phyloP scores from a whole-genome alignment of 2,797 vertebrate species.

The Harpagifer antarcticus region DNA sequence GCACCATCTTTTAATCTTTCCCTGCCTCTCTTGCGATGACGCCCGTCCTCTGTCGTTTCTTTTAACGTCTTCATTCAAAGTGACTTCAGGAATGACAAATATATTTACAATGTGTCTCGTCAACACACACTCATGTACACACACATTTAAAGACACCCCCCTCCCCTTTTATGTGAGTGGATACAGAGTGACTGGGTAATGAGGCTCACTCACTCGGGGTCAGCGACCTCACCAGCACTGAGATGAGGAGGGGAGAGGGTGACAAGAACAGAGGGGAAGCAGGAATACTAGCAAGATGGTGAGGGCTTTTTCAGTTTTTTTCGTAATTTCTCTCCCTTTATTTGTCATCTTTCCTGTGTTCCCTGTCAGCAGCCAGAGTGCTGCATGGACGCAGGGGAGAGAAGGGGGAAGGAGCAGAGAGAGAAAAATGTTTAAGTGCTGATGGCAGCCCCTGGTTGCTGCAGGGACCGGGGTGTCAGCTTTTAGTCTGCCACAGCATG shows the following conservation, averaged over 20 bases:
- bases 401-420: conserved; percentile 45
- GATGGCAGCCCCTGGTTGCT: conserved; percentile 74
- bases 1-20: conserved; percentile 67
- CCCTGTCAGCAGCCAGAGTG: conserved; percentile 68
- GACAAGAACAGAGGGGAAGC: conserved; percentile 44
- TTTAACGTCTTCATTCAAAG: conserved; percentile 44
- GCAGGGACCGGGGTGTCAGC: conserved; percentile 76
- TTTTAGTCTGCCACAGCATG: conserved; percentile 74
- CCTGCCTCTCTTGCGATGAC: conserved; percentile 16
- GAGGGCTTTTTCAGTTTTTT: conserved; percentile 35
- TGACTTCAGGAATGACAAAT: conserved; percentile 72
- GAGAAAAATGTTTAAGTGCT: conserved; percentile 75
- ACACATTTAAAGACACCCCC: neutral
- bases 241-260: conserved; percentile 31
- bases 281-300: conserved; percentile 46
- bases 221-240: conserved; percentile 68
- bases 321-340: conserved; percentile 59
- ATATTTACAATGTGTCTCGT: conserved; percentile 56
- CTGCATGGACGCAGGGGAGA: conserved; percentile 47
- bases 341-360: conserved; percentile 69
- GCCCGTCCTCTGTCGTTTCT: conserved; percentile 43
- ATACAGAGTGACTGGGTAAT: conserved; percentile 80
- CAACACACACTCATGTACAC: conserved; percentile 20
- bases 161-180: conserved; percentile 50
- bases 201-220: conserved; percentile 78